Evolutionary conservation across 2,113 vertebrate species (phyloP).

Genomic region (Apus apus): DNA sequence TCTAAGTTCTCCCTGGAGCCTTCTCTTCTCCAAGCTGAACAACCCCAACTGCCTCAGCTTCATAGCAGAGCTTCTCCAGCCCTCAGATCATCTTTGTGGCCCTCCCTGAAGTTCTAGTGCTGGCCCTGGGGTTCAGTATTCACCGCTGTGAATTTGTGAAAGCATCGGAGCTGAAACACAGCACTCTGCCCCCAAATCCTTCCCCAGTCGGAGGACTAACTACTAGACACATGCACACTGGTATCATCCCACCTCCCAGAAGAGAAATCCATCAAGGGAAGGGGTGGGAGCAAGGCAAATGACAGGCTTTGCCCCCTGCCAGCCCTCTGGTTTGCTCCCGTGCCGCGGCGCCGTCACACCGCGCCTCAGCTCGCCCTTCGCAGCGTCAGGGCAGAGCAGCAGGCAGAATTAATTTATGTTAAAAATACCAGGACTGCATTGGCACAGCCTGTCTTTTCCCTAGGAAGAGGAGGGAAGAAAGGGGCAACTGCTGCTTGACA

Average conservation of each 20-base stretch:
- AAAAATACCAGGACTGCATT: conserved; percentile 13
- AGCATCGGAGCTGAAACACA: background rate
- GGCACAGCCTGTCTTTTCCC: background rate
- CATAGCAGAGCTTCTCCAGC: too few species aligned
- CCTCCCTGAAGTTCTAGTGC: background rate
- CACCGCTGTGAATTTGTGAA: background rate
- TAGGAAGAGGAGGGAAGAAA: background rate
- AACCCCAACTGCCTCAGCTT: too few species aligned
- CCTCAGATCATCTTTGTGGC: too few species aligned
- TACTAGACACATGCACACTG: background rate
- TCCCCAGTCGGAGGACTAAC: background rate
- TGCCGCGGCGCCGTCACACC: background rate
- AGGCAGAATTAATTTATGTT: background rate
- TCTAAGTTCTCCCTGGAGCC: too few species aligned
- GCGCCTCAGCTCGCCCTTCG: background rate
- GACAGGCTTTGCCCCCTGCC: background rate
- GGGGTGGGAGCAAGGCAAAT: background rate
- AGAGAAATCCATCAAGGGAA: too few species aligned
- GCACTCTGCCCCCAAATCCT: background rate
- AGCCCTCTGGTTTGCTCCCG: background rate
- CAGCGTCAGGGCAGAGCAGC: background rate
- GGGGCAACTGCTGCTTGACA: background rate
- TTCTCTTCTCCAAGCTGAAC: too few species aligned
- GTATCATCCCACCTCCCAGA: background rate
- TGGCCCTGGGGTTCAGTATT: background rate